Evolutionary conservation across 2,888 invertebrate species (phyloP).

Genomic region (Hirtodrosophila histrioides): DNA sequence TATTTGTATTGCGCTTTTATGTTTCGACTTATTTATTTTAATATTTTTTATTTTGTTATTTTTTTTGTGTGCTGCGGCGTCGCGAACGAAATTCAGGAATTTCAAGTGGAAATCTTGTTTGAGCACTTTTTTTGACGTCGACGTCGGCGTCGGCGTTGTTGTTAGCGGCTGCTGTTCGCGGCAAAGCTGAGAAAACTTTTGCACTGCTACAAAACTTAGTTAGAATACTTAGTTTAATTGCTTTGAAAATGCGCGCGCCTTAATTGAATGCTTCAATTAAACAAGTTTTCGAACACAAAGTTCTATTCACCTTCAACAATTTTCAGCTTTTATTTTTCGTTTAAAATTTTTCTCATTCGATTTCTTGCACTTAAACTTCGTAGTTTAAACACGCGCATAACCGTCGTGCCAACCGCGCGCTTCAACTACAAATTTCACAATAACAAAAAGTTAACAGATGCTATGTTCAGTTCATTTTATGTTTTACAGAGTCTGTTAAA

Average conservation of each 20-base stretch:
- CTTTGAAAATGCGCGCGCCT: conserved; percentile 35
- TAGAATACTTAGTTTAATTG: conserved; percentile 45
- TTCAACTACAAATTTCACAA: conserved; percentile 45
- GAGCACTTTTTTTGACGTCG: conserved; percentile 65
- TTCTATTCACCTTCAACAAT: conserved; percentile 6
- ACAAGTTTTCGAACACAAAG: conserved; percentile 22
- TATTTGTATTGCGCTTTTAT: conserved; percentile 60
- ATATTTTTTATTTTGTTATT: conserved; percentile 25
- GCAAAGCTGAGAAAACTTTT: conserved; percentile 54
- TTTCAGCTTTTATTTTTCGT: conserved; percentile 22
- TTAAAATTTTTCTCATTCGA: conserved; percentile 34
- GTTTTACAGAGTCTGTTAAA: conserved; percentile 45
- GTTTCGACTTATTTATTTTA: conserved; percentile 48
- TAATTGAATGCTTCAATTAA: conserved; percentile 9
- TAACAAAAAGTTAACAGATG: conserved; percentile 48
- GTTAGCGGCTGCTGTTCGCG: conserved; percentile 53
- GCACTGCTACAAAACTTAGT: conserved; percentile 40
- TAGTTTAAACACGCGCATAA: conserved; percentile 20
- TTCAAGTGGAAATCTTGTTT: conserved; percentile 80
- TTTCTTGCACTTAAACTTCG: conserved; percentile 46
- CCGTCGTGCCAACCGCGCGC: conserved; percentile 34
- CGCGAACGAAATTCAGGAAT: conserved; percentile 77
- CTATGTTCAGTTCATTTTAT: conserved; percentile 5
- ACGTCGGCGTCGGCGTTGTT: conserved; percentile 39
- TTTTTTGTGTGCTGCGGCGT: conserved; percentile 39